Evolutionary conservation across 2,888 invertebrate genomes (phyloP).

Genomic region (Deilephila porcellus): DNA sequence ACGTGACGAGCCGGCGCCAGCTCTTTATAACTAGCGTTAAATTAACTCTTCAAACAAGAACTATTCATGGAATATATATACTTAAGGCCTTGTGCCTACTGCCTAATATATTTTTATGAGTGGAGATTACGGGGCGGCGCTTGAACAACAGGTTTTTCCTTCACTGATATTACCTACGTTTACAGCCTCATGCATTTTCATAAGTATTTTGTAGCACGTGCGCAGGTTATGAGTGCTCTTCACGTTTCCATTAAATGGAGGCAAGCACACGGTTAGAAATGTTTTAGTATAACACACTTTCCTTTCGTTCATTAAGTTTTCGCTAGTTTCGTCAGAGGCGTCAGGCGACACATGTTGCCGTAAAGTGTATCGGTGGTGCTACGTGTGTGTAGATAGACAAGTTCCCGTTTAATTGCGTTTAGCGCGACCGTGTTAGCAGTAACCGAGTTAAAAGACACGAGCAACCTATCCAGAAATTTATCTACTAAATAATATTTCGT

Average conservation of each 20-base stretch:
- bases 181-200: slow-evolving; percentile 15
- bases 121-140: background rate
- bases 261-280: slow-evolving; percentile 3
- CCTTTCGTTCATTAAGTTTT: slow-evolving; percentile 16
- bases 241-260: slow-evolving; percentile 21
- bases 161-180: background rate
- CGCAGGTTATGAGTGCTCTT: slow-evolving; percentile 22
- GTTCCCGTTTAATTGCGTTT: slow-evolving; percentile 9
- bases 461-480: background rate
- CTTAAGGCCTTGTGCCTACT: background rate
- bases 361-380: slow-evolving; percentile 18
- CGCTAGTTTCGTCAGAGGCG: slow-evolving; percentile 6
- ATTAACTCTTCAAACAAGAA: background rate
- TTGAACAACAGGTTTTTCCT: slow-evolving; percentile 11
- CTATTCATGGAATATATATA: background rate
- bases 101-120: background rate
- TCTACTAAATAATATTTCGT: background rate
- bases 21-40: background rate
- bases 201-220: slow-evolving; percentile 24
- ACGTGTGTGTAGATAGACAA: background rate
- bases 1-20: background rate
- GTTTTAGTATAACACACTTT: slow-evolving; percentile 7
- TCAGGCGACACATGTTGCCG: slow-evolving; percentile 12
- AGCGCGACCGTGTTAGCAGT: background rate
- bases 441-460: background rate